Evolutionary conservation across 2,888 invertebrate genomes (phyloP), one percentile per base, ranked within the genome.

Genomic region (Coenonympha arcania): DNA sequence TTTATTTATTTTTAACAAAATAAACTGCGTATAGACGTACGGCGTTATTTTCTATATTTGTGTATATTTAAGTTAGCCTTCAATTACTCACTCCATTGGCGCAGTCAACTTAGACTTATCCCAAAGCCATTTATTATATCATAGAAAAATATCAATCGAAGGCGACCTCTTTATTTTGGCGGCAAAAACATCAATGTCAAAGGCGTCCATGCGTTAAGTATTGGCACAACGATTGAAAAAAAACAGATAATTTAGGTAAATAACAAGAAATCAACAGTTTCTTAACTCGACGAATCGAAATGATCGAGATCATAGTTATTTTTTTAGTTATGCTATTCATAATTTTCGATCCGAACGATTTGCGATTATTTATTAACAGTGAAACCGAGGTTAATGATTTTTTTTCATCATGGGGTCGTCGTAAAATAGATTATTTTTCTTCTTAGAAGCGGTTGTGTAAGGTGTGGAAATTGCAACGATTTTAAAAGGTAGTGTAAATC

Each of bases 241-340:
- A 85, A 76, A 69, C 79, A 72, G 76, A 70, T 80, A 83, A 85
- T 84, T 76, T 81, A 60, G 73, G 76, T 83, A 85, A 85, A 83
- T 74, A 79, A 77, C 84, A 81, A 75, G 81, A 85, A 85, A 85
- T 83, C 86, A 74, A 68, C 63, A 68, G 65, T 82, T 82, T 74
- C 81, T 69, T 79, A 74, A 81, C 66, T 60, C 50, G 54, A 46
- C 56, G 52, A 65, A 61, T 63, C 60, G 65, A 64, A 56, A 50
- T 48, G 50, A 56, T 62, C 58, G 62, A 62, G 61, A 64, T 66
- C 61, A 64, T 67, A 60, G 15, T n/a, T n/a, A 19, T 65, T 62
- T 67, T 62, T 62, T 63, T 61, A 54, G 56, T 58, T 62, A 61
- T 58, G 63, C 62, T 69, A 63, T 64, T 61, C 56, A 61, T 62